Evolutionary conservation across 2,797 vertebrate species (phyloP), one percentile per base, ranked within the genome.

Genomic region (Carduelis carduelis): DNA sequence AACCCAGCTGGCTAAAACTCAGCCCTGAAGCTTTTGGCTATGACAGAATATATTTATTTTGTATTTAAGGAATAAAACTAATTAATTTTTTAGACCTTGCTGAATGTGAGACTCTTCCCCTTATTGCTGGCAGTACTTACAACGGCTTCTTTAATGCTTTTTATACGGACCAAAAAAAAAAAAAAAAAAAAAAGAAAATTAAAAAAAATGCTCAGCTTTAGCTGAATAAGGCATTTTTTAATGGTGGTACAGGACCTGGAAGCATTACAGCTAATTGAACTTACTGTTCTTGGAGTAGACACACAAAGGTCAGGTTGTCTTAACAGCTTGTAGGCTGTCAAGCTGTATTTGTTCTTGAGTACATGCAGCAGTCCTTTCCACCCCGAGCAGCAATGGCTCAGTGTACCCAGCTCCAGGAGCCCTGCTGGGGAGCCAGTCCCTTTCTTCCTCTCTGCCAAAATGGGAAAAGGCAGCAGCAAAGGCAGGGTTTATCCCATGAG

Each of bases 151-250:
- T 53, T 46, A 69, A 86, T 84, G 63, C 15, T 88, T 86, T 79
- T 76, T 59, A 43, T 44, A 68, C 20, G 15, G 44, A 28, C 3
- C 0, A 37, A 26, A 21, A 63, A 22, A 56, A 32, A 44, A n/a
- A 61, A 27, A 14, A 34, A 47, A 66, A 32, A 8, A 35, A 35
- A 35, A 35, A n/a, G 14, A 15, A 22, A 52, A 30, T 52, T 19
- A 8, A 41, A 26, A 12, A 8, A 10, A 50, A 16, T 3, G 8
- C 41, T 24, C 18, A 34, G 24, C 32, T 93, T 95, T n/a, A 89
- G 96, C 93, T 95, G 95, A 93, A 77, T 87, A 87, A 95, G 65
- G 50, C 43, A 79, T 89, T 95, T 96, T 65, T 46, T 96, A 94
- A 87, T 87, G 72, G 82, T 78, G 55, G 55, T 55, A 69, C 77